These are phyloP conservation scores for Zophobas atratus DNA, from an alignment of 1,140 invertebrate genomes.

Conservation along the genomic window DNA sequence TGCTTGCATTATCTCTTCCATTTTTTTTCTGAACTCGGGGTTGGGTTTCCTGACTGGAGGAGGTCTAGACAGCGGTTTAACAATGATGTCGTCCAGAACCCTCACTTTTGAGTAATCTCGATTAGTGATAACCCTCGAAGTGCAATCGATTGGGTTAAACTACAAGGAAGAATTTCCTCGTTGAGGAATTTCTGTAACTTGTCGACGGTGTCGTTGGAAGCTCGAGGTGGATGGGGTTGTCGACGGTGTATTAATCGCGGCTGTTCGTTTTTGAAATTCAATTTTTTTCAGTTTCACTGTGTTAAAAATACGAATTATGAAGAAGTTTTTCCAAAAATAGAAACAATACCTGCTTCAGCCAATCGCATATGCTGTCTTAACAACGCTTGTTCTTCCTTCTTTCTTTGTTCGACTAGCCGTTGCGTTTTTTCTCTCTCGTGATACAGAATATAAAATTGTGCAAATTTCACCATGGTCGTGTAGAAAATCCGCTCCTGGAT, in stretches of 20 bases:
- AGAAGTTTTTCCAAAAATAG: too few relatives aligned
- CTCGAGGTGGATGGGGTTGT: neutral
- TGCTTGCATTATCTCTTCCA: neutral
- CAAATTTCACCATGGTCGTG: neutral
- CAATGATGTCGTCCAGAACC: constrained; percentile 7
- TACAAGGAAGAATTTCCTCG: constrained; percentile 16
- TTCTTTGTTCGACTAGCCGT: neutral
- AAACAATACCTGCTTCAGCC: constrained; percentile 1
- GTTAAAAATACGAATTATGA: too few relatives aligned
- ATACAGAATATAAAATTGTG: constrained; percentile 3
- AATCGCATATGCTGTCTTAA: constrained; percentile 13
- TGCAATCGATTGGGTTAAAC: neutral
- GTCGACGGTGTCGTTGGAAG: neutral
- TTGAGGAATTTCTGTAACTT: constrained; percentile 10
- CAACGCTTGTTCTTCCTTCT: neutral
- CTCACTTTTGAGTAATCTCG: constrained; percentile 15
- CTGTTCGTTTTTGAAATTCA: neutral
- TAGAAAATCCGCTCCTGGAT: constrained; percentile 10
- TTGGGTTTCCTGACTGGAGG: neutral
- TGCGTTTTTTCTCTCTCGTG: neutral
- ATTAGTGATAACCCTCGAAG: neutral
- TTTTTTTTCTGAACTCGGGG: constrained; percentile 12
- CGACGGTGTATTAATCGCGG: neutral
- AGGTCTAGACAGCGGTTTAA: constrained; percentile 2
- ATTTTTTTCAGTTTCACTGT: too few relatives aligned